Percentiles rank a stretch among this genome's conserved stretches.
phyloP scores from a whole-genome alignment of 2,888 invertebrate species.

The Dexiosoma caninum region DNA sequence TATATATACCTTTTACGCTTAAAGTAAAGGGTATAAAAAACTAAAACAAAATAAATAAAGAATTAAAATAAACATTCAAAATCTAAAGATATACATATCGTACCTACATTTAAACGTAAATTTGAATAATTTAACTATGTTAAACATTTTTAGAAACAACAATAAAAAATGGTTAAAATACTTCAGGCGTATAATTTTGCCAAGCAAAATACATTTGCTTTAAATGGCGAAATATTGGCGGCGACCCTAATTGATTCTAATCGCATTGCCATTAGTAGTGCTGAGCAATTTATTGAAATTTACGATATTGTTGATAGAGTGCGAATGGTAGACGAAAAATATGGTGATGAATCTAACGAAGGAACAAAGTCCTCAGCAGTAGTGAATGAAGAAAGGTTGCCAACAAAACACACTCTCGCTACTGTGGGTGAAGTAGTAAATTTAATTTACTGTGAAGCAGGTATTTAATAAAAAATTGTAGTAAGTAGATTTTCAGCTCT shows the following conservation, averaged over 20 bases:
- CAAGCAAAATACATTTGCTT: slow-evolving; percentile 75
- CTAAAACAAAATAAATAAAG: too few relatives aligned
- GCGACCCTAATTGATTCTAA: slow-evolving; percentile 74
- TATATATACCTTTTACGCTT: too few relatives aligned
- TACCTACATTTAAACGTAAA: too few relatives aligned
- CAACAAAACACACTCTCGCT: slow-evolving; percentile 80
- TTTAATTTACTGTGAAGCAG: slow-evolving; percentile 83
- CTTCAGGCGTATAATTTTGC: slow-evolving; percentile 77
- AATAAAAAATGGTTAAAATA: slow-evolving; percentile 75
- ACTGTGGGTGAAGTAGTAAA: slow-evolving; percentile 85
- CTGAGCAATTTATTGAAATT: slow-evolving; percentile 77
- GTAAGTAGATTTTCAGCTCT: too few relatives aligned
- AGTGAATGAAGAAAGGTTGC: slow-evolving; percentile 65
- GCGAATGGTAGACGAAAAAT: slow-evolving; percentile 40
- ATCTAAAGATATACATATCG: too few relatives aligned
- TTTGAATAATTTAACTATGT: neutral
- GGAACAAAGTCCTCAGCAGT: slow-evolving; percentile 11
- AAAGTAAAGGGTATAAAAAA: too few relatives aligned
- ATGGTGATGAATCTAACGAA: slow-evolving; percentile 14
- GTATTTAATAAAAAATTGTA: slow-evolving; percentile 73
- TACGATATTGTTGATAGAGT: slow-evolving; percentile 73
- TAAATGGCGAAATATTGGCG: slow-evolving; percentile 75
- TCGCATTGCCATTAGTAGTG: slow-evolving; percentile 76
- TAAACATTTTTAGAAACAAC: neutral
- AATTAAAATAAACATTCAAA: too few relatives aligned